Evolutionary conservation across 37 sponge, comb jelly and placozoan species (phyloP).

Genomic region (Tethya wilhelma): DNA sequence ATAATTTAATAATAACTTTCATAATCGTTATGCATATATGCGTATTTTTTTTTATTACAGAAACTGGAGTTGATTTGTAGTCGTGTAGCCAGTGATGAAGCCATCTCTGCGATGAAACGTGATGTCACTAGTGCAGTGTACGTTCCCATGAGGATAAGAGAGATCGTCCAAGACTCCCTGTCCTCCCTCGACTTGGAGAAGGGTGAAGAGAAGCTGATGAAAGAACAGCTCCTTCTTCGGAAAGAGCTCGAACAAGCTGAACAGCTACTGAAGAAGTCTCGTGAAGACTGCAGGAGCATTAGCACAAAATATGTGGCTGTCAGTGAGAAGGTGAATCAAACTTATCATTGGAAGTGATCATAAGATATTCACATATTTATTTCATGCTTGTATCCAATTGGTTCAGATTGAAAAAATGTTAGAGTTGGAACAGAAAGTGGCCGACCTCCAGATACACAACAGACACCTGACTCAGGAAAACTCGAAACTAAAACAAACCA

Average conservation of each 20-base stretch:
- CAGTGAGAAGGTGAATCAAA: constrained; percentile 48
- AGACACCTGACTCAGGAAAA: constrained; percentile 37
- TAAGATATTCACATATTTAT: too few relatives aligned
- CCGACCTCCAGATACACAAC: not conserved
- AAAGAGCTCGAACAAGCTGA: constrained; percentile 58
- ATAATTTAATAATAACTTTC: too few relatives aligned
- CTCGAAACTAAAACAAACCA: constrained; percentile 11
- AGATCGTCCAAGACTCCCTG: constrained; percentile 60
- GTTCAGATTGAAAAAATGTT: constrained; percentile 16
- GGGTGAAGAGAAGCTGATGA: not conserved
- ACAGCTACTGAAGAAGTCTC: constrained; percentile 25
- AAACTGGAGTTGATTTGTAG: constrained; percentile 60
- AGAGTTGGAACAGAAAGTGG: not conserved
- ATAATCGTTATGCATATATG: too few relatives aligned
- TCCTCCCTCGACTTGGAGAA: constrained; percentile 10
- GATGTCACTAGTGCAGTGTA: constrained; percentile 49
- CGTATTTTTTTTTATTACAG: constrained; percentile 44
- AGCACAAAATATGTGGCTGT: constrained; percentile 64
- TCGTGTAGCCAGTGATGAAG: constrained; percentile 36
- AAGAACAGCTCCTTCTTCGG: constrained; percentile 42
- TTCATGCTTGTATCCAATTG: too few relatives aligned
- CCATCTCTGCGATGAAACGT: constrained; percentile 39
- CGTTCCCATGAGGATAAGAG: constrained; percentile 62
- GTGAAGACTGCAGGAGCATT: constrained; percentile 41
- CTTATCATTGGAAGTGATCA: too few relatives aligned